phyloP scores from a whole-genome alignment of 2,113 vertebrate species.

The Rhineura floridana region DNA sequence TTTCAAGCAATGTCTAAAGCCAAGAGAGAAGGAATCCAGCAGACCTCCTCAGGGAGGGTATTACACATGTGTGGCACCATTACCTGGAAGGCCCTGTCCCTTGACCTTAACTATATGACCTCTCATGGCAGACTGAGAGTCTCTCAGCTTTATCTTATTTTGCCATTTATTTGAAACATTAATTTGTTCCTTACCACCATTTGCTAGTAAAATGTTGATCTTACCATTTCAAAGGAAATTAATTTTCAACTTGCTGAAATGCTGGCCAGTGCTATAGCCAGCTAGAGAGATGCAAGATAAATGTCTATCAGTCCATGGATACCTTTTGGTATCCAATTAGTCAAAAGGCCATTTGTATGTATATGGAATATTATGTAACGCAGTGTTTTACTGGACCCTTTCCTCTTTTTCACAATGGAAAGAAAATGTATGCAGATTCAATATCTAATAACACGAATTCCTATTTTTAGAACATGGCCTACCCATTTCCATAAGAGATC shows the following conservation, averaged over 20 bases:
- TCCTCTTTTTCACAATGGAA: constrained; percentile 26
- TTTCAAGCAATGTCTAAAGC: background rate
- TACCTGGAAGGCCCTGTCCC: background rate
- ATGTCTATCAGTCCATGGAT: background rate
- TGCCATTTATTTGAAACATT: background rate
- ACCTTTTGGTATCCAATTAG: background rate
- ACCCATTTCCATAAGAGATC: constrained; percentile 59
- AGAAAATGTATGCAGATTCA: constrained; percentile 42
- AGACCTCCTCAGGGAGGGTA: background rate
- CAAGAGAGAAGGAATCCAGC: background rate
- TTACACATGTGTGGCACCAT: background rate
- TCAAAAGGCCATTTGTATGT: constrained; percentile 8
- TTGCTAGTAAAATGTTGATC: constrained; percentile 22
- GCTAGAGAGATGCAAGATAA: constrained; percentile 6
- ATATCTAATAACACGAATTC: constrained; percentile 34
- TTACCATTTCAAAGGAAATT: background rate
- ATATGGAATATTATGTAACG: constrained; percentile 34
- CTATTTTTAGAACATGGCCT: constrained; percentile 55
- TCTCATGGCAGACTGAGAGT: background rate
- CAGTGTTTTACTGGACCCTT: background rate
- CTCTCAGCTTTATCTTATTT: constrained; percentile 15
- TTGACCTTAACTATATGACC: background rate
- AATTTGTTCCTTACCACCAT: background rate
- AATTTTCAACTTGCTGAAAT: background rate
- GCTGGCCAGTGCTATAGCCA: background rate